phyloP scores from a whole-genome alignment of 2,888 invertebrate genomes.

The Scaeva pyrastri region DNA sequence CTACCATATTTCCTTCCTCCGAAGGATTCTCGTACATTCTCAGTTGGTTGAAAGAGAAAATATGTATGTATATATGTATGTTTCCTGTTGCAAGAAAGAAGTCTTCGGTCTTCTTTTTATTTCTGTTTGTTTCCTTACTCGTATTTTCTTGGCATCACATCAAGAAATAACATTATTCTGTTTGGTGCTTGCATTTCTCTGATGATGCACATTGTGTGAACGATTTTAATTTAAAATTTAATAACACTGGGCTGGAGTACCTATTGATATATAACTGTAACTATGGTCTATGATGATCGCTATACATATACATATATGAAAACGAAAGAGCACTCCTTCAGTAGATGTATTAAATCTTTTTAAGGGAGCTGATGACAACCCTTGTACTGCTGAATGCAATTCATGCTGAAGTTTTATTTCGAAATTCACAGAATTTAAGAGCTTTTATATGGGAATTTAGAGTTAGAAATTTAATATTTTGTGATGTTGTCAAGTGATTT shows the following conservation, averaged over 20 bases:
- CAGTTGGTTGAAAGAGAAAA: conserved; percentile 16
- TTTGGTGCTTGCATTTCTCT: neutral
- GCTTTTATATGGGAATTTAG: too few species aligned
- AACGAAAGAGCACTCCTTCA: too few species aligned
- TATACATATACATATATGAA: too few species aligned
- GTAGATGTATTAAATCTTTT: too few species aligned
- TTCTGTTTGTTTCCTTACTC: neutral
- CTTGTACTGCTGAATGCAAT: too few species aligned
- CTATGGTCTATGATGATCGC: too few species aligned
- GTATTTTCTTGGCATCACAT: neutral
- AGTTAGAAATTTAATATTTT: too few species aligned
- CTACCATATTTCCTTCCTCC: conserved; percentile 24
- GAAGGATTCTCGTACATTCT: conserved; percentile 10
- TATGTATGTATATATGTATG: neutral
- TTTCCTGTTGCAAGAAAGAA: conserved; percentile 27
- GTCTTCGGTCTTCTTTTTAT: neutral
- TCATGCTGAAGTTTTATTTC: too few species aligned
- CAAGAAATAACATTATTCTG: conserved; percentile 26
- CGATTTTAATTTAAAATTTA: conserved; percentile 71
- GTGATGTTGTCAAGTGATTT: too few species aligned
- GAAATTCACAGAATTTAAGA: too few species aligned
- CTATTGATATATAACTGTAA: too few species aligned
- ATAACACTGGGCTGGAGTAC: conserved; percentile 48
- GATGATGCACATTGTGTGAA: conserved; percentile 61
- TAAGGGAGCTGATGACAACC: too few species aligned